A percentile compares a stretch with the other conserved stretches of the same genome.
Evolutionary conservation across 2,797 vertebrate genomes (phyloP).

Genomic region (Tangara arthus): DNA sequence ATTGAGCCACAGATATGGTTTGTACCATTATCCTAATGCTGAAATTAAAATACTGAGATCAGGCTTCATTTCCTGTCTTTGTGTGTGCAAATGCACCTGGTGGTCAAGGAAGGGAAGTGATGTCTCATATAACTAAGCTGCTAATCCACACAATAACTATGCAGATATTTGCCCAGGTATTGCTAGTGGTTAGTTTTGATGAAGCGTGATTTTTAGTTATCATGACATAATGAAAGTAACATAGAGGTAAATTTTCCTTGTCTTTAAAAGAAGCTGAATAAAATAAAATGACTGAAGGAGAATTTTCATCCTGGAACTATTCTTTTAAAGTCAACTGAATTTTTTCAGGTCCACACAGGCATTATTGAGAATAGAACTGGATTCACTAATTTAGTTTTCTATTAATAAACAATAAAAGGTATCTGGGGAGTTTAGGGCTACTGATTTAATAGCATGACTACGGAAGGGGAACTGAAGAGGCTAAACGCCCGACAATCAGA

Average conservation of each 20-base stretch:
- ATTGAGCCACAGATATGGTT: not conserved
- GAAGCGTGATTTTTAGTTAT: not conserved
- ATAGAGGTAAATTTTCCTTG: not conserved
- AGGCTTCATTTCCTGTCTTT: not conserved
- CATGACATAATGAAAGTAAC: not conserved
- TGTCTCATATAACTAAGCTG: not conserved
- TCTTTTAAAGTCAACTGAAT: not conserved
- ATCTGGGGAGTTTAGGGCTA: not conserved
- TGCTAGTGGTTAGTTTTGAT: not conserved
- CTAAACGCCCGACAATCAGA: not conserved
- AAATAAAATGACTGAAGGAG: not conserved
- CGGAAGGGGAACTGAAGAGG: not conserved
- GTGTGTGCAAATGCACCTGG: not conserved
- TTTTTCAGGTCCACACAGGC: not conserved
- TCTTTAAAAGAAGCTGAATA: not conserved
- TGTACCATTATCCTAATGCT: not conserved
- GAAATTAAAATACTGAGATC: constrained; percentile 14
- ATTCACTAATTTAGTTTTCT: not conserved
- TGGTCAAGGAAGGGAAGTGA: not conserved
- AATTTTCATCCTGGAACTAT: not conserved
- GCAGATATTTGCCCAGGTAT: not conserved
- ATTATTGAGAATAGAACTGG: not conserved
- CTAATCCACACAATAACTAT: not conserved
- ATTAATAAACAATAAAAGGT: not conserved
- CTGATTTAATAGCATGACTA: not conserved